A percentile compares a stretch with the other conserved stretches of the same genome.
phyloP scores from a whole-genome alignment of 2,888 invertebrate genomes.

The Tetranychus truncatus region DNA sequence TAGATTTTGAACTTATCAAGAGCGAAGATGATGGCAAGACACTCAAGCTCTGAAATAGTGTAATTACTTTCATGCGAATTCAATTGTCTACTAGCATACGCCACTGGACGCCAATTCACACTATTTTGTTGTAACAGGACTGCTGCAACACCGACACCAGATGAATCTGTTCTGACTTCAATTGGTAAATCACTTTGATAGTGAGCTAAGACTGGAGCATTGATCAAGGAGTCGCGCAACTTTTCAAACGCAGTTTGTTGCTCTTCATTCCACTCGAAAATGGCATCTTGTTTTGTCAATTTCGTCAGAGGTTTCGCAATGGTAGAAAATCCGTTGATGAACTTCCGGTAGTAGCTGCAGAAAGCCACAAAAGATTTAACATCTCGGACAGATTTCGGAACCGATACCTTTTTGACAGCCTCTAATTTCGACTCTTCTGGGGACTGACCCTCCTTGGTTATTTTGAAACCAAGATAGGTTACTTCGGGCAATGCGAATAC shows the following conservation, averaged over 20 bases:
- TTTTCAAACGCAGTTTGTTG: slow-evolving; percentile 16
- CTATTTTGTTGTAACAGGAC: slow-evolving; percentile 17
- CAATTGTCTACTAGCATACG: slow-evolving; percentile 30
- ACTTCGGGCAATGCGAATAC: slow-evolving; percentile 20
- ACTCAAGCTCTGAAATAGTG: slow-evolving; percentile 33
- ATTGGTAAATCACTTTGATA: slow-evolving; percentile 13
- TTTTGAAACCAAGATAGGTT: slow-evolving; percentile 25
- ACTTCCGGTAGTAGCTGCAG: slow-evolving; percentile 25
- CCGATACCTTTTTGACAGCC: slow-evolving; percentile 22
- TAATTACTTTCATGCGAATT: slow-evolving; percentile 31
- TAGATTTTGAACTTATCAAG: slow-evolving; percentile 2
- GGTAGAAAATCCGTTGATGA: slow-evolving; percentile 22
- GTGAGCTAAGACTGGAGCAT: slow-evolving; percentile 18
- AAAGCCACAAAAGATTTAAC: slow-evolving; percentile 25
- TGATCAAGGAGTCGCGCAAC: slow-evolving; percentile 18
- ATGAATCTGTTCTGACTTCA: slow-evolving; percentile 20
- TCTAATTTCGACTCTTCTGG: slow-evolving; percentile 23
- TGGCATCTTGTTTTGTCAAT: slow-evolving; percentile 19
- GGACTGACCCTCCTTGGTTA: slow-evolving; percentile 19
- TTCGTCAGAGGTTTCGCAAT: slow-evolving; percentile 24
- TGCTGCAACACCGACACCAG: slow-evolving; percentile 16
- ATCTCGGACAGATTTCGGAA: slow-evolving; percentile 20
- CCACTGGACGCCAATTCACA: slow-evolving; percentile 23
- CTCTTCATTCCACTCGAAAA: slow-evolving; percentile 19
- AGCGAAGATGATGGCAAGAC: slow-evolving; percentile 30